Percentiles rank a stretch among this genome's conserved stretches.
phyloP scores from a whole-genome alignment of 1,140 invertebrate genomes.

The Rhagoletis zephyria region DNA sequence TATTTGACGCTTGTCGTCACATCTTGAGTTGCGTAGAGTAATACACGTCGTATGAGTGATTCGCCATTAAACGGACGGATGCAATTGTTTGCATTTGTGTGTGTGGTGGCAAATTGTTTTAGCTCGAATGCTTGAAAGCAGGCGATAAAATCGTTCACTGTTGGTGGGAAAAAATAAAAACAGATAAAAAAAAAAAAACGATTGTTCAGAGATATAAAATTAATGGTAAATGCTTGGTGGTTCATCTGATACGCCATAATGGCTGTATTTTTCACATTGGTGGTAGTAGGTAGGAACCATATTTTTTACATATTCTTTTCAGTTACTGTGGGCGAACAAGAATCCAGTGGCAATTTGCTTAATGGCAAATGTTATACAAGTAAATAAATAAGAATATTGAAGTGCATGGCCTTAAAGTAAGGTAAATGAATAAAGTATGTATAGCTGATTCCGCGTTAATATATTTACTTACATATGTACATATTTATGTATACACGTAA shows the following conservation, averaged over 20 bases:
- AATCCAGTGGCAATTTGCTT: background rate
- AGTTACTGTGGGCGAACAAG: slow-evolving; percentile 24
- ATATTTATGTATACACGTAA: too few species aligned
- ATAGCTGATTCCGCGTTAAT: too few species aligned
- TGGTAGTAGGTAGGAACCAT: background rate
- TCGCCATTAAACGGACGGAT: slow-evolving; percentile 17
- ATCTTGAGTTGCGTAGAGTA: background rate
- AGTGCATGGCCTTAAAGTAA: background rate
- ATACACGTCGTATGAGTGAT: slow-evolving; percentile 33
- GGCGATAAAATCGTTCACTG: background rate
- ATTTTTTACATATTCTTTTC: too few species aligned
- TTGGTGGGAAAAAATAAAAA: too few species aligned
- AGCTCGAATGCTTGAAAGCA: background rate
- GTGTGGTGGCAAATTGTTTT: background rate
- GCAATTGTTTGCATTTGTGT: background rate
- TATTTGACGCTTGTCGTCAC: background rate
- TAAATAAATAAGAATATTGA: background rate
- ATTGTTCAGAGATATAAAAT: background rate
- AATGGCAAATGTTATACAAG: slow-evolving; percentile 4
- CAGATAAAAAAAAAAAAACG: background rate
- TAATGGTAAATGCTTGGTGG: too few species aligned
- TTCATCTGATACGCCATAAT: background rate
- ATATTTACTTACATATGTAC: too few species aligned
- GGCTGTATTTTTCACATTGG: background rate
- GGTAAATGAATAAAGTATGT: background rate